These are phyloP conservation scores for Parascotia fuliginaria DNA, from an alignment of 2,888 invertebrate species.

Conservation along the genomic window DNA sequence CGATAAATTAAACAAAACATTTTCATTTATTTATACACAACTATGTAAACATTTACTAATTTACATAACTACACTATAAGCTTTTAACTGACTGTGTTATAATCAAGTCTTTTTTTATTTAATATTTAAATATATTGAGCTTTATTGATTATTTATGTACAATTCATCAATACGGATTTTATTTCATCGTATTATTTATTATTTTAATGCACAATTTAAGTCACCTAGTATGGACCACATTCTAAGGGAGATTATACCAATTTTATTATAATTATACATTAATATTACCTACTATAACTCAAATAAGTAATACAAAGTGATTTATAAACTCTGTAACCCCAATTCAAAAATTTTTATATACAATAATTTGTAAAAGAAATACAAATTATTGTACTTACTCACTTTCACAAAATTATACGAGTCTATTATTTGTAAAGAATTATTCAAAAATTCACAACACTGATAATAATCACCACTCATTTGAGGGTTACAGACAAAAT, in stretches of 20 bases:
- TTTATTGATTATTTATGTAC: slow-evolving; percentile 78
- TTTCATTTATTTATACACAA: slow-evolving; percentile 46
- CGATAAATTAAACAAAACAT: slow-evolving; percentile 47
- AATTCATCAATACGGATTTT: slow-evolving; percentile 58
- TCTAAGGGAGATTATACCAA: slow-evolving; percentile 67
- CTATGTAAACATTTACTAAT: slow-evolving; percentile 68
- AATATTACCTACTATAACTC: slow-evolving; percentile 29
- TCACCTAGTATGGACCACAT: slow-evolving; percentile 85
- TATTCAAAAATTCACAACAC: slow-evolving; percentile 67
- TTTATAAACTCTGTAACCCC: slow-evolving; percentile 48
- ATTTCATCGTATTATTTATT: slow-evolving; percentile 69
- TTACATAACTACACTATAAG: slow-evolving; percentile 76
- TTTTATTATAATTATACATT: slow-evolving; percentile 29
- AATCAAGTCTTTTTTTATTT: slow-evolving; percentile 81
- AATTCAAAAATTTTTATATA: slow-evolving; percentile 45
- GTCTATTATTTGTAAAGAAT: slow-evolving; percentile 37
- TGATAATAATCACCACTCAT: slow-evolving; percentile 54
- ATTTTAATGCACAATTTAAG: slow-evolving; percentile 84
- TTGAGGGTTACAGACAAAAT: slow-evolving; percentile 55
- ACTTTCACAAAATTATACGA: slow-evolving; percentile 40
- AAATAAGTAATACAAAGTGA: slow-evolving; percentile 37
- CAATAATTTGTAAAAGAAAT: slow-evolving; percentile 42
- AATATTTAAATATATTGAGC: slow-evolving; percentile 80
- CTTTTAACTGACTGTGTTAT: slow-evolving; percentile 70
- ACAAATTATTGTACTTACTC: too few species aligned